Percentiles rank a stretch among this genome's conserved stretches.
These are phyloP conservation scores for Drosophila nigromelanica DNA, from an alignment of 1,140 invertebrate genomes.

Conservation along the genomic window DNA sequence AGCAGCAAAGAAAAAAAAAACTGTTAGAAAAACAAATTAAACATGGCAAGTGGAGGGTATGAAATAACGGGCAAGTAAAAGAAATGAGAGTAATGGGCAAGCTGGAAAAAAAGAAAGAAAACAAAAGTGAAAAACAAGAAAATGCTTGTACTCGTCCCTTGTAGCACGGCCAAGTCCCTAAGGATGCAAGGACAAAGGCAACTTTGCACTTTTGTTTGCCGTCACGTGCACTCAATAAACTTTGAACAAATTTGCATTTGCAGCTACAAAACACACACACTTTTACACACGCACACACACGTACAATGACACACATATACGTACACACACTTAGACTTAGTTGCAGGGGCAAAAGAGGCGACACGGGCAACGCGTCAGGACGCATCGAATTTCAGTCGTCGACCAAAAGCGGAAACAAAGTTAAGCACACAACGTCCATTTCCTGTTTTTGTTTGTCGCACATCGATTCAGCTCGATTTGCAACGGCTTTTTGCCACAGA, in stretches of 20 bases:
- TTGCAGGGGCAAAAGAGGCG: background rate
- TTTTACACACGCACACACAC: constrained; percentile 23
- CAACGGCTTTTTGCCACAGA: constrained; percentile 75
- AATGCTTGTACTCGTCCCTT: constrained; percentile 1
- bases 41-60: background rate
- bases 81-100: constrained; percentile 17
- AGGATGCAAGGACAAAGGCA: constrained; percentile 41
- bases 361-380: constrained; percentile 8
- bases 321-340: constrained; percentile 5
- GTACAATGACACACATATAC: constrained; percentile 4
- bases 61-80: constrained; percentile 10
- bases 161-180: background rate
- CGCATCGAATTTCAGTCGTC: constrained; percentile 76
- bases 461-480: constrained; percentile 75
- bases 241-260: constrained; percentile 83
- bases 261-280: constrained; percentile 46
- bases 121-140: constrained; percentile 39
- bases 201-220: constrained; percentile 81
- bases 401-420: constrained; percentile 70
- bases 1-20: background rate
- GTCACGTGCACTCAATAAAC: constrained; percentile 83
- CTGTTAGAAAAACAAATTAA: background rate
- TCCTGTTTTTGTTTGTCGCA: constrained; percentile 78
- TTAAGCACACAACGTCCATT: constrained; percentile 80
- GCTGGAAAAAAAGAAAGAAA: constrained; percentile 6